Conservation (phyloP, 1,140 invertebrate species). For the Nephotettix cincticeps region DNA sequence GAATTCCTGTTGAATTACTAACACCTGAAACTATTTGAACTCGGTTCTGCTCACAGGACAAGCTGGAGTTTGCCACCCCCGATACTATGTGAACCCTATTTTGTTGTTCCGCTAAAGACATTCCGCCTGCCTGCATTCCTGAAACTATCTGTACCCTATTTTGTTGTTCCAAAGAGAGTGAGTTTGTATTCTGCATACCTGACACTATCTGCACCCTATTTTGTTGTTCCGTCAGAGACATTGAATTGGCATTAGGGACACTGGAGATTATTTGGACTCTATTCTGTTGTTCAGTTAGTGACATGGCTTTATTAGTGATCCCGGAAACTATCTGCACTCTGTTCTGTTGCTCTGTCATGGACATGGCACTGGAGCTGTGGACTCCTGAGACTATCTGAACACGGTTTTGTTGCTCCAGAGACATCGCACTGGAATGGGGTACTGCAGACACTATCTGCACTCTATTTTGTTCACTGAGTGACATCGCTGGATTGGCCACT, state of each 20-base stretch:
- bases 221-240: conserved; percentile 34
- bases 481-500: conserved; percentile 25
- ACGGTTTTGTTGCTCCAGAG: conserved; percentile 35
- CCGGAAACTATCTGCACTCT: conserved; percentile 34
- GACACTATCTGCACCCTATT: conserved; percentile 35
- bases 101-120: conserved; percentile 29
- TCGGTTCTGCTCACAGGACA: conserved; percentile 34
- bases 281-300: conserved; percentile 35
- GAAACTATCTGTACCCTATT: conserved; percentile 32
- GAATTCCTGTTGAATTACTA: conserved; percentile 21
- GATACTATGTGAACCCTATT: conserved; percentile 33
- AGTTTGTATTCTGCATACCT: conserved; percentile 34
- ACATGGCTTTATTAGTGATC: conserved; percentile 31
- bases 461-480: conserved; percentile 28
- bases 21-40: conserved; percentile 34
- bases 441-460: conserved; percentile 35
- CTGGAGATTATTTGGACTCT: conserved; percentile 32
- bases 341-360: conserved; percentile 34
- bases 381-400: conserved; percentile 36
- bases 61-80: conserved; percentile 29
- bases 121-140: conserved; percentile 10
- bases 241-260: conserved; percentile 27
- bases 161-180: conserved; percentile 34
- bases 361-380: conserved; percentile 32
- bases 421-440: conserved; percentile 33